Percentiles rank a stretch among this genome's conserved stretches.
phyloP scores from a whole-genome alignment of 2,797 vertebrate genomes.

The Vireo griseus region DNA sequence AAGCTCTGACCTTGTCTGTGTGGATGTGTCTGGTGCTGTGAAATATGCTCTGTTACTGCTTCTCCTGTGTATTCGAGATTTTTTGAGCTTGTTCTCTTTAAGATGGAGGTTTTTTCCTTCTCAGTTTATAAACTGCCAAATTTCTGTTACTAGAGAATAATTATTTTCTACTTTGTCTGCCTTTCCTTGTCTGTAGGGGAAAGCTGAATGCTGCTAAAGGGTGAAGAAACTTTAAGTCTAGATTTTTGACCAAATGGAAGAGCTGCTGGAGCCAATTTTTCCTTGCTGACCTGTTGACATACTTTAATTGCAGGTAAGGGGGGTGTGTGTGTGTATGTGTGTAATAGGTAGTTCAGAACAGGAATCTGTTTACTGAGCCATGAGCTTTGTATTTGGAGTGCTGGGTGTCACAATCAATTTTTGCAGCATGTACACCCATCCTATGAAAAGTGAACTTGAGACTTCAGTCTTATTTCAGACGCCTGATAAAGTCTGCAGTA shows the following conservation, averaged over 20 bases:
- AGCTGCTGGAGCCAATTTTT: neutral
- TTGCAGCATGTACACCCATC: fast-evolving
- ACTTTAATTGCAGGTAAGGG: neutral
- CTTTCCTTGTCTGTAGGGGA: neutral
- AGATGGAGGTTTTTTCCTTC: fast-evolving
- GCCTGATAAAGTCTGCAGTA: neutral
- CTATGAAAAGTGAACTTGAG: neutral
- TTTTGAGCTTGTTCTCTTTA: neutral
- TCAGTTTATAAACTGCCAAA: neutral
- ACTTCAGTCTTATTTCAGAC: neutral
- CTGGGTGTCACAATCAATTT: neutral
- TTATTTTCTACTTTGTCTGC: neutral
- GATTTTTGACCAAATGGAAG: neutral
- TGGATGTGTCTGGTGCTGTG: fast-evolving
- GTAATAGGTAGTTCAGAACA: neutral
- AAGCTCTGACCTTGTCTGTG: neutral
- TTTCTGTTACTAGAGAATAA: neutral
- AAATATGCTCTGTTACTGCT: neutral
- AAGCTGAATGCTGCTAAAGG: neutral
- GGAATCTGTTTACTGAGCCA: neutral
- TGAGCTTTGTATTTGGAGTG: neutral
- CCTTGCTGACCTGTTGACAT: neutral
- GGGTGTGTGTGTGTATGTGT: neutral
- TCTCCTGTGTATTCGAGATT: neutral
- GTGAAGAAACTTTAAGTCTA: neutral